Base-by-base conservation (phyloP, 2,113 vertebrate genomes). In the Platichthys stellatus region DNA sequence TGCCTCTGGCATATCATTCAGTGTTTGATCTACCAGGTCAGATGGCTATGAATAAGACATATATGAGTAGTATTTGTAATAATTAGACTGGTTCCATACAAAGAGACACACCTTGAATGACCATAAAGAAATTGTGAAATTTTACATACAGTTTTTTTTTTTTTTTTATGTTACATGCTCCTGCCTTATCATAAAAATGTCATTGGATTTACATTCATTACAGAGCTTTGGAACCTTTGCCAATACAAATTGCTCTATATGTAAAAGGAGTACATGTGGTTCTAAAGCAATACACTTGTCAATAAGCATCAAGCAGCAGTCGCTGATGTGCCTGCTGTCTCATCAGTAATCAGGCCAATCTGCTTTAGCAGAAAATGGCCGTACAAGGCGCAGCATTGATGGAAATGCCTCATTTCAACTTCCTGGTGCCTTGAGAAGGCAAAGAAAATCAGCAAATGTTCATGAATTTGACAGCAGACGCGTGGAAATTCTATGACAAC, bases 361-460 rank as follows among this genome's bases (percentile, higher is more conserved):
- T 93, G 90, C 91, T 93, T 93, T 82, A 92, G 88, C 85, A 90
- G 81, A 90, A 90, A 91, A 89, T 88, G 88, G 78, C 88, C 82
- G 74, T 85, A 90, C 67, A 80, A 63, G 74, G 65, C 15, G 38
- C 71, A 43, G 59, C 85, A 87, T 89, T 83, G 85, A 89, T 86
- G 87, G 78, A 87, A 91, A 93, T 71, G 89, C 92, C 87, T 95
- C 81, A 88, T 93, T 93, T 93, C 70, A 92, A 90, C 90, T 92
- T 91, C 88, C 91, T 76, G 86, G 87, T 88, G 91, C 83, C 80
- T 93, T 87, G 74, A 86, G 85, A 92, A 93, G 82, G 89, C 88
- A 93, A 90, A 94, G 86, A 91, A 93, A 94, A 94, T 93, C 91
- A 89, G 85, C 71, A 80, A 83, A 87, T 85, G 84, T 92, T 94